Percentiles rank a stretch among this genome's conserved stretches.
phyloP scores from a whole-genome alignment of 2,113 vertebrate species.

The Cettia cetti region DNA sequence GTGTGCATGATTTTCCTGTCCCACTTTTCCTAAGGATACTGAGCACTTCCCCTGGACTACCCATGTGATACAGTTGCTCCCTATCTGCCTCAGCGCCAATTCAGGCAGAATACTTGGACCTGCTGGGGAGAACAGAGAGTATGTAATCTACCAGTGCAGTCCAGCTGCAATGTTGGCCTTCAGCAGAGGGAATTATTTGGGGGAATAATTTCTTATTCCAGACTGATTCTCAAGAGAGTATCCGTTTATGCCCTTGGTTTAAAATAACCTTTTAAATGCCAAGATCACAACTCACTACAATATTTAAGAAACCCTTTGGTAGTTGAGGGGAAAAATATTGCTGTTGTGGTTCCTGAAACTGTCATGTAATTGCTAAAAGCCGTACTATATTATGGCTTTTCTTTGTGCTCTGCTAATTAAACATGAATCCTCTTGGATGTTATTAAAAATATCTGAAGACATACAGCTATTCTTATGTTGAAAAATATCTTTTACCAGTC shows the following conservation, averaged over 20 bases:
- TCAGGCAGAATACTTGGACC: neutral
- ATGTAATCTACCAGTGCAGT: neutral
- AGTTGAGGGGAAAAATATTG: neutral
- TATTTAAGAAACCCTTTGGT: neutral
- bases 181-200: neutral
- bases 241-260: neutral
- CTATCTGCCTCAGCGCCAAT: neutral
- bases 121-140: neutral
- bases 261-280: neutral
- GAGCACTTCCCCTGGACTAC: neutral
- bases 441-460: conserved; percentile 38
- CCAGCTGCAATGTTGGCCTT: neutral
- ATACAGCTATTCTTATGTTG: neutral
- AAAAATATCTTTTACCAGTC: conserved; percentile 8
- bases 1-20: neutral
- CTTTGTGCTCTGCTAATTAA: conserved; percentile 39
- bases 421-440: conserved; percentile 5
- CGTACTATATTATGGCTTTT: neutral
- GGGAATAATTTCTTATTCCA: neutral
- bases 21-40: rapidly evolving
- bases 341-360: neutral
- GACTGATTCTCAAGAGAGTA: neutral
- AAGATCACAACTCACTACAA: neutral
- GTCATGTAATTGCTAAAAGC: neutral
- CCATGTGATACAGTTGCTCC: rapidly evolving